Base-by-base conservation (phyloP, 2,113 vertebrate genomes). In the Taurulus bubalis region DNA sequence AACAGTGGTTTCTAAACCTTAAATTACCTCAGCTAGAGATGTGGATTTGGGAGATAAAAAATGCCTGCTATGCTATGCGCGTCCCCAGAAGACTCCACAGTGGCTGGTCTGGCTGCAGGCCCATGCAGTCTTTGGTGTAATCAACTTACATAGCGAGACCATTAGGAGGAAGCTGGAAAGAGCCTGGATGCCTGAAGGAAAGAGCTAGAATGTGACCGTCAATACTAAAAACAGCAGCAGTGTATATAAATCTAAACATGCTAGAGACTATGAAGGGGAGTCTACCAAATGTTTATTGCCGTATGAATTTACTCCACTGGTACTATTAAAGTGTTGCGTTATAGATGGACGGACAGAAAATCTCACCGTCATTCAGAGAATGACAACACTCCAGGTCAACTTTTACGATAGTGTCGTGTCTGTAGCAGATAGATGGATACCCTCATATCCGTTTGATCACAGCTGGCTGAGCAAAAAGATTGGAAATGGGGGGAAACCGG, bases 41-140 rank as follows among this genome's bases (percentile, higher is more conserved):
- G 85, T 6, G 66, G 58, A 36, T 75, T 51, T 42, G 58, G 72
- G 73, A 84, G 77, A 89, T 85, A 88, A 88, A 32, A 90, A 85
- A 91, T 90, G 87, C 80, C 85, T 77, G 77, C 84, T 82, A 91
- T 92, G 89, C 86, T 73, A 73, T 85, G 73, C 32, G 80, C 45
- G 55, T 91, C 90, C 75, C 76, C 83, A 74, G 77, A 89, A 84
- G 90, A 79, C 75, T 86, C 56, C 75, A 26, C 69, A 69, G 77
- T 30, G 77, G 87, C 83, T 83, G 85, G 76, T 77, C 73, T 86
- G 84, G 85, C 86, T 90, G 72, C 78, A 83, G 90, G 83, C 90
- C 83, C 28, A 8, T 3, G 51, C 75, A 66, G 78, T 83, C 80
- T 85, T 81, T 77, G 76, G 55, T 67, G 70, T 84, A 93, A 91